Base-by-base conservation (phyloP, 2,888 invertebrate genomes). In the Ischnus inquisitorius region DNA sequence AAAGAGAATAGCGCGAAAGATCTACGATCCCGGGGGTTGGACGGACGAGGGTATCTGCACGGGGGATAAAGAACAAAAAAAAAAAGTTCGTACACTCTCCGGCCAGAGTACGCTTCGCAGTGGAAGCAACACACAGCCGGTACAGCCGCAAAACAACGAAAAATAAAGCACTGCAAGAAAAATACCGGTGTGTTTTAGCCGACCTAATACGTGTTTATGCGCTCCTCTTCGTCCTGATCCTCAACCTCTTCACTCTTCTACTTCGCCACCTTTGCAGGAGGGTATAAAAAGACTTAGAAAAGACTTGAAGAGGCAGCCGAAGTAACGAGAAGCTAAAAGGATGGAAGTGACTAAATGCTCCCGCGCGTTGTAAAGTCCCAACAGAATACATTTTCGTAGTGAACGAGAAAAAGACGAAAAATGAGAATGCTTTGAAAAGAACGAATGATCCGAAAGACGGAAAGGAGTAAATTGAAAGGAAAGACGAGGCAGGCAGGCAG, bases 181-280 rank as follows among this genome's bases (percentile, higher is more conserved):
- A 54, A 22, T 60, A 22, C 10, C 43, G 64, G 57, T 69, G 39
- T 78, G 41, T 65, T 48, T 54, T 34, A 57, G 64, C 34, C 39
- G 60, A 28, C 46, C 65, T 84, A 81, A 84, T 75, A 60, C 48
- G 69, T 84, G 84, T 84, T 84, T 81, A 84, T 84, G 84, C 75
- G 41, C 60, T 78, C 69, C 69, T 65, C 60, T 84, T 79, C 54
- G 60, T 84, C 78, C 84, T 84, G 78, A 81, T 84, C 60, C 78
- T 75, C 65, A 57, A 80, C 41, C 48, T 69, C 10, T 57, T 69
- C 16, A 41, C 48, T 19, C 25, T 19, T n/a, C 22, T 5, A 39
- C 51, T 54, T 22, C 12, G 54, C 39, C 54, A 34, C 54, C 19
- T n/a, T 14, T 12, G 39, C n/a, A n/a, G 46, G 8, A 41, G 41